phyloP scores from a whole-genome alignment of 2,797 vertebrate species.

The Gambusia yucatana region DNA sequence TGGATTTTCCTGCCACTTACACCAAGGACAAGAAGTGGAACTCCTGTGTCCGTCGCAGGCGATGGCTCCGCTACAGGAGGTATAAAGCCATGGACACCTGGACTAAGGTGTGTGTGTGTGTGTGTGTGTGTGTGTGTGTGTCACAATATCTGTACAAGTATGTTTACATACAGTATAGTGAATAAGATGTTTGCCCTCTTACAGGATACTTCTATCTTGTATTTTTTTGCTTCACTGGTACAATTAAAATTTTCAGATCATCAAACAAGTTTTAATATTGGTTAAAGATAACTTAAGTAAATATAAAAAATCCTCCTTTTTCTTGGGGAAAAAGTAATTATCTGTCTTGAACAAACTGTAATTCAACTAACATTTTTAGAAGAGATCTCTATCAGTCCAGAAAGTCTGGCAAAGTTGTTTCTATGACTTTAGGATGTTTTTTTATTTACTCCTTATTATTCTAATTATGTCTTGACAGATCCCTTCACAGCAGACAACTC shows the following conservation, averaged over 20 bases:
- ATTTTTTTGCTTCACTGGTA: not conserved
- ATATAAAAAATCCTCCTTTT: not conserved
- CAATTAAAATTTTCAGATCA: not conserved
- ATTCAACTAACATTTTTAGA: not conserved
- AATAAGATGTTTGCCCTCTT: not conserved
- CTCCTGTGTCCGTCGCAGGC: constrained; percentile 93
- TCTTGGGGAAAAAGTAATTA: not conserved
- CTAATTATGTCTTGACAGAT: constrained; percentile 80
- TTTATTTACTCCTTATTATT: not conserved
- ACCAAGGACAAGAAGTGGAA: constrained; percentile 97
- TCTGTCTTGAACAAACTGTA: not conserved
- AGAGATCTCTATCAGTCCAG: no score
- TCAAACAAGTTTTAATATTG: not conserved
- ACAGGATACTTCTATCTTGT: not conserved
- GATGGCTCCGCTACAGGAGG: constrained; percentile 94
- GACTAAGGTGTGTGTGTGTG: constrained; percentile 87
- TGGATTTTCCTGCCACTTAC: constrained; percentile 96
- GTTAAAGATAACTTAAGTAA: not conserved
- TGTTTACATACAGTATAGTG: not conserved
- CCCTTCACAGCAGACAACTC: constrained; percentile 77
- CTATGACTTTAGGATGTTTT: not conserved
- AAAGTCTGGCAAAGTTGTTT: no score
- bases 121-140: not conserved
- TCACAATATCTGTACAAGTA: not conserved
- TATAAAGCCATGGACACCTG: constrained; percentile 91